A percentile compares a stretch with the other conserved stretches of the same genome.
These are phyloP conservation scores for Panthera tigris DNA, from an alignment of 2,113 vertebrate genomes.

Conservation along the genomic window DNA sequence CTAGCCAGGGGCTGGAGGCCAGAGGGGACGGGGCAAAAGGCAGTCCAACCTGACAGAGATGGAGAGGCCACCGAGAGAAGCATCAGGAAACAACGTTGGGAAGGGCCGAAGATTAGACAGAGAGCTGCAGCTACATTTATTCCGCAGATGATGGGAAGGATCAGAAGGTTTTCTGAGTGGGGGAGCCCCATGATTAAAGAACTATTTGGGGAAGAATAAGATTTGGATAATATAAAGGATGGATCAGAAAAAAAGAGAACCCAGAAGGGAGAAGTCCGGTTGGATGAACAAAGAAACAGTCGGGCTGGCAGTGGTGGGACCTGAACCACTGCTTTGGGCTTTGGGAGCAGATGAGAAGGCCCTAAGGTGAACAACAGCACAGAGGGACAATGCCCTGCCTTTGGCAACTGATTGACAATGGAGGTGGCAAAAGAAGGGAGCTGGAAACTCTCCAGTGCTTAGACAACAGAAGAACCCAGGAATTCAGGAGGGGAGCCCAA, in stretches of 20 bases:
- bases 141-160: accelerated
- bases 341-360: not conserved
- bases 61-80: accelerated
- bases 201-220: not conserved
- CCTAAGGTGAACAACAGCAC: accelerated
- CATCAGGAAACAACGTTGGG: not conserved
- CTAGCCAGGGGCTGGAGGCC: too few species aligned
- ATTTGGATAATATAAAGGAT: not conserved
- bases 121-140: not conserved
- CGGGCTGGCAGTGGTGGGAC: not conserved
- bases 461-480: not conserved
- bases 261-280: not conserved
- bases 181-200: not conserved
- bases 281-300: not conserved
- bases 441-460: not conserved
- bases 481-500: not conserved
- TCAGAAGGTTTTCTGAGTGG: not conserved
- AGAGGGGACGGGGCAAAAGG: not conserved
- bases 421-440: not conserved
- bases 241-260: not conserved
- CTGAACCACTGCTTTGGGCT: not conserved
- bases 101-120: not conserved
- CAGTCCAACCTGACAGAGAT: not conserved
- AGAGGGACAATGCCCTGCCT: not conserved
- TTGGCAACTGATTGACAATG: not conserved